Evolutionary conservation across 64 coral and sea anemone species (phyloP).

Genomic region (Astreopora myriophthalma): DNA sequence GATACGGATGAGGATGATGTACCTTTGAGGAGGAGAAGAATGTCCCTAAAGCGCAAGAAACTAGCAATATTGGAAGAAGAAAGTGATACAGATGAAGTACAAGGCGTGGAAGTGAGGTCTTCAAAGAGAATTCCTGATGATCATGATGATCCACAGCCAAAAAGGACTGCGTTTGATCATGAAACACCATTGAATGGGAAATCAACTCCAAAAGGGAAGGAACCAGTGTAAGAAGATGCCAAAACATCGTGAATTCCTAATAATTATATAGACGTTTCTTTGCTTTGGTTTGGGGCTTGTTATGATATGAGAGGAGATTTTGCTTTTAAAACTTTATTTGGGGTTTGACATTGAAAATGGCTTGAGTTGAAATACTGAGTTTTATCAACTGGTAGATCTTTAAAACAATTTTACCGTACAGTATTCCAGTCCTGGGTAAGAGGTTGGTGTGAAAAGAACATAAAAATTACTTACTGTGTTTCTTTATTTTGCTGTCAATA

Average conservation of each 20-base stretch:
- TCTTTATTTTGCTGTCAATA: neutral
- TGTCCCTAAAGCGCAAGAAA: constrained; percentile 1
- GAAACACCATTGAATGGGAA: neutral
- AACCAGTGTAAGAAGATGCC: neutral
- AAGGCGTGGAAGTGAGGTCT: neutral
- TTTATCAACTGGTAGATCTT: too few species aligned
- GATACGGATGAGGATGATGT: neutral
- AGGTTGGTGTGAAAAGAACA: neutral
- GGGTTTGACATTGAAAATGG: too few species aligned
- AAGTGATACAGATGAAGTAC: neutral
- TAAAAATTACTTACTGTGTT: neutral
- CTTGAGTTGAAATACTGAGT: too few species aligned
- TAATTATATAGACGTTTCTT: too few species aligned
- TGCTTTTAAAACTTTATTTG: too few species aligned
- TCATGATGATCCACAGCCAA: neutral
- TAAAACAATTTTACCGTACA: too few species aligned
- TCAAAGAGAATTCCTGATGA: neutral
- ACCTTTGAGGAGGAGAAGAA: neutral
- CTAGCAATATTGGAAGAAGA: neutral
- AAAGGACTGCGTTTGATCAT: neutral
- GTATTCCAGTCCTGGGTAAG: too few species aligned
- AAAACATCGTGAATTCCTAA: too few species aligned
- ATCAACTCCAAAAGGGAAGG: neutral
- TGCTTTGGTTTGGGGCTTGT: too few species aligned
- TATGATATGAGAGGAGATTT: too few species aligned